phyloP scores from a whole-genome alignment of 1,140 invertebrate species.

The Cyclina sinensis region DNA sequence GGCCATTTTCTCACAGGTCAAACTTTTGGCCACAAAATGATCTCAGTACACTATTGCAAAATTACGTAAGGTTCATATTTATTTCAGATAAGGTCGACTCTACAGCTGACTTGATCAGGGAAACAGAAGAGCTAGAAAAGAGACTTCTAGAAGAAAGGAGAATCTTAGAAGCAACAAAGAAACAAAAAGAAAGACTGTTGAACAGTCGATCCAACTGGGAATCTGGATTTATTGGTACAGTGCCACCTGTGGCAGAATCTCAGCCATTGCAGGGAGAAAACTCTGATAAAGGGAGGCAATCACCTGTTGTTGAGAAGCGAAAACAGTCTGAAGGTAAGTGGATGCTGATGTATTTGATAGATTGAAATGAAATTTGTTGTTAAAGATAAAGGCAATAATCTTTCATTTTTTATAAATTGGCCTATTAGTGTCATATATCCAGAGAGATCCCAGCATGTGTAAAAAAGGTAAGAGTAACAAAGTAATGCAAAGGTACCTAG shows the following conservation, averaged over 20 bases:
- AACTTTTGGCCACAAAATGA: too few relatives aligned
- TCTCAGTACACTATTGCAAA: too few relatives aligned
- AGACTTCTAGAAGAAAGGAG: slow-evolving; percentile 34
- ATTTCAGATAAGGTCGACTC: slow-evolving; percentile 59
- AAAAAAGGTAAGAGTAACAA: too few relatives aligned
- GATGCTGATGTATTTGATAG: background rate
- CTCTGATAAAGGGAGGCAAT: slow-evolving; percentile 6
- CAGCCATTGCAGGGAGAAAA: background rate
- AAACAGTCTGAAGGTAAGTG: background rate
- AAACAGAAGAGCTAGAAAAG: slow-evolving; percentile 69
- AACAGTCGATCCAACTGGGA: background rate
- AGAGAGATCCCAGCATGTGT: too few relatives aligned
- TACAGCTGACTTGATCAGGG: slow-evolving; percentile 69
- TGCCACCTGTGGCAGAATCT: background rate
- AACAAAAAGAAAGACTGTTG: slow-evolving; percentile 19
- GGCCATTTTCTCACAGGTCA: too few relatives aligned
- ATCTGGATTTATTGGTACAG: background rate
- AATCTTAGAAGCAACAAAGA: slow-evolving; percentile 12
- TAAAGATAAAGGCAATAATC: too few relatives aligned
- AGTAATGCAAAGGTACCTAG: too few relatives aligned
- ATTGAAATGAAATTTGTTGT: too few relatives aligned
- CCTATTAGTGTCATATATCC: too few relatives aligned
- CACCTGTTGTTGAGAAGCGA: slow-evolving; percentile 2
- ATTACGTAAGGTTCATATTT: too few relatives aligned
- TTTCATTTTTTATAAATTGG: too few relatives aligned